Conservation (phyloP, 2,888 invertebrate genomes). For the Dryocosmus kuriphilus region DNA sequence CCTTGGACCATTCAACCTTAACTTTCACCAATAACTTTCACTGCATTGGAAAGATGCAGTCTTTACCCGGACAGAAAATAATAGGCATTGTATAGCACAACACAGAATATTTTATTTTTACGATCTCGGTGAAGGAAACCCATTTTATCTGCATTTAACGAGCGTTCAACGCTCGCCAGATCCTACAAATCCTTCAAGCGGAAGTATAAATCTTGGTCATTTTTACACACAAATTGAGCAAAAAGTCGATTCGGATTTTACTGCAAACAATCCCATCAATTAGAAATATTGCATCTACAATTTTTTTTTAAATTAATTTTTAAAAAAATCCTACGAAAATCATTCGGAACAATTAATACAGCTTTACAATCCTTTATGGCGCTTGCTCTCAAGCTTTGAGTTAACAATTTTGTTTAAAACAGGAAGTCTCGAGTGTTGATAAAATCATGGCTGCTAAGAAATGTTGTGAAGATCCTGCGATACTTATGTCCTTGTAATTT, state of each 20-base stretch:
- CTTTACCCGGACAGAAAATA: slow-evolving; percentile 81
- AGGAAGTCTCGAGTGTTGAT: background rate
- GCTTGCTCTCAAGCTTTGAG: slow-evolving; percentile 5
- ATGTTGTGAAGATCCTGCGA: slow-evolving; percentile 63
- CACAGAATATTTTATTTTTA: slow-evolving; percentile 78
- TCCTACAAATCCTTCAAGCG: background rate
- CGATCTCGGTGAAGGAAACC: slow-evolving; percentile 79
- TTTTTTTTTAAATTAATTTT: too few species aligned
- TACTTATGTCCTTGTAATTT: slow-evolving; percentile 82
- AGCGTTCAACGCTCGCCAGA: background rate
- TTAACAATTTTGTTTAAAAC: background rate
- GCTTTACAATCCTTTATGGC: slow-evolving; percentile 70
- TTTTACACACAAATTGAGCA: background rate
- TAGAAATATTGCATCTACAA: too few species aligned
- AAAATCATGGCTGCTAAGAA: background rate
- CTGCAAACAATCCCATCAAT: background rate
- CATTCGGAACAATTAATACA: slow-evolving; percentile 72
- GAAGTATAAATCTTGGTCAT: background rate
- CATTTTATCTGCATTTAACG: slow-evolving; percentile 36
- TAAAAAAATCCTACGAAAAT: too few species aligned
- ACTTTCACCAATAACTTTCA: slow-evolving; percentile 72
- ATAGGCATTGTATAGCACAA: slow-evolving; percentile 83
- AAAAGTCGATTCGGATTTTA: background rate
- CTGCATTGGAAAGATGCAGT: slow-evolving; percentile 80
- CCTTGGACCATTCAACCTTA: background rate